These are phyloP conservation scores for Parapristionchus giblindavisi DNA, from an alignment of 2,888 invertebrate genomes.

Conservation along the genomic window DNA sequence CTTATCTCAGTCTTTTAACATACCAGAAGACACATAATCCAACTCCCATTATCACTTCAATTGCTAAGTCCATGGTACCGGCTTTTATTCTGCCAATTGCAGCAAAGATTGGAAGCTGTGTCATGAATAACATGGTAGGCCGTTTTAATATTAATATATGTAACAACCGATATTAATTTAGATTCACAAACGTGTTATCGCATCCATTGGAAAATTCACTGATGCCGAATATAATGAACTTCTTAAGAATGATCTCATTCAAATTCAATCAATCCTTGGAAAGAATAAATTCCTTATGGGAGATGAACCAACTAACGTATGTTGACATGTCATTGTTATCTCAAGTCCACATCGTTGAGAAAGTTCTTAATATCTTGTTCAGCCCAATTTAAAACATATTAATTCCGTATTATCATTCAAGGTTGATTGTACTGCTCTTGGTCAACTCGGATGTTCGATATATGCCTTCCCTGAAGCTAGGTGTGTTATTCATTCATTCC, in stretches of 20 bases:
- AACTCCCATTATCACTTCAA: too few species aligned
- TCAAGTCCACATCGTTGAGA: not conserved
- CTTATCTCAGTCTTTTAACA: too few species aligned
- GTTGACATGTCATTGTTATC: not conserved
- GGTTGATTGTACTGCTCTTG: constrained; percentile 20
- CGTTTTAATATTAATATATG: not conserved
- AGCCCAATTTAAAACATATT: not conserved
- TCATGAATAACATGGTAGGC: not conserved
- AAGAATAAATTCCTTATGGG: constrained; percentile 15
- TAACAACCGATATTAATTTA: not conserved
- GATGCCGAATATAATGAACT: constrained; percentile 2
- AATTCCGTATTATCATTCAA: not conserved
- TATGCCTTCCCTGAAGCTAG: not conserved
- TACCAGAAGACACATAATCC: too few species aligned
- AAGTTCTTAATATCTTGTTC: not conserved
- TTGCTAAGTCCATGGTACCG: not conserved
- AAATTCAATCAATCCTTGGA: constrained; percentile 13
- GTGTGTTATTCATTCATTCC: not conserved
- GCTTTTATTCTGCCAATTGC: not conserved
- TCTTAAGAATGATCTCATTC: constrained; percentile 1
- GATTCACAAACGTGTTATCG: not conserved
- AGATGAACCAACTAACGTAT: constrained; percentile 14
- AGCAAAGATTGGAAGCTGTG: not conserved
- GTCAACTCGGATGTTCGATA: not conserved
- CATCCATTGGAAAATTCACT: not conserved